A percentile compares a stretch with the other conserved stretches of the same genome.
These are phyloP conservation scores for Otolemur garnettii DNA, from an alignment of 2,113 vertebrate genomes.

Conservation along the genomic window DNA sequence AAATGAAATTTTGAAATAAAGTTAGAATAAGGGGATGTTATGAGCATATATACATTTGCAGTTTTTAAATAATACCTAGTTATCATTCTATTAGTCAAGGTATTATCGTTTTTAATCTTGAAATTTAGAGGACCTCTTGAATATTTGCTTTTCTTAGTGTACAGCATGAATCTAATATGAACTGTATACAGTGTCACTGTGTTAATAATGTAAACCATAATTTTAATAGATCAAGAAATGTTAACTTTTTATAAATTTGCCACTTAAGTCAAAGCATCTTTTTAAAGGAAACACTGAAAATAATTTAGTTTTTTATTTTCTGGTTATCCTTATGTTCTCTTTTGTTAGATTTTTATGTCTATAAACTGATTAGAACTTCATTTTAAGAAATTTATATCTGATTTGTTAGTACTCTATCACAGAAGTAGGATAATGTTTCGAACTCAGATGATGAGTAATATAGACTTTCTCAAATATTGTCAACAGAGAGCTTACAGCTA, in stretches of 20 bases:
- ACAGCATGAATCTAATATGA: conserved; percentile 54
- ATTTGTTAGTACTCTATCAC: neutral
- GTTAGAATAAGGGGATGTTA: neutral
- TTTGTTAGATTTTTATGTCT: conserved; percentile 9
- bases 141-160: conserved; percentile 58
- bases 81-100: conserved; percentile 78
- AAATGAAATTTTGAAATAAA: conserved; percentile 57
- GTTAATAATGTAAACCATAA: conserved; percentile 83
- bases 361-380: neutral
- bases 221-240: conserved; percentile 76
- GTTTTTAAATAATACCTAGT: conserved; percentile 76
- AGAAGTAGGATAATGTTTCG: neutral
- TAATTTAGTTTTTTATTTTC: neutral
- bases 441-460: neutral
- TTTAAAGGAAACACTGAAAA: conserved; percentile 74
- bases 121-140: conserved; percentile 70
- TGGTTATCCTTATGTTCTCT: conserved; percentile 12
- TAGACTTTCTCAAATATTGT: neutral
- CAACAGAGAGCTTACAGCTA: neutral
- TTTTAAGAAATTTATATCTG: conserved; percentile 16
- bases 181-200: conserved; percentile 80
- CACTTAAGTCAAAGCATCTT: conserved; percentile 84
- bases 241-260: conserved; percentile 79
- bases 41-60: neutral
- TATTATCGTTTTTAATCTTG: conserved; percentile 85